Evolutionary conservation across 2,113 vertebrate genomes (phyloP).

Genomic region (Gavia stellata): DNA sequence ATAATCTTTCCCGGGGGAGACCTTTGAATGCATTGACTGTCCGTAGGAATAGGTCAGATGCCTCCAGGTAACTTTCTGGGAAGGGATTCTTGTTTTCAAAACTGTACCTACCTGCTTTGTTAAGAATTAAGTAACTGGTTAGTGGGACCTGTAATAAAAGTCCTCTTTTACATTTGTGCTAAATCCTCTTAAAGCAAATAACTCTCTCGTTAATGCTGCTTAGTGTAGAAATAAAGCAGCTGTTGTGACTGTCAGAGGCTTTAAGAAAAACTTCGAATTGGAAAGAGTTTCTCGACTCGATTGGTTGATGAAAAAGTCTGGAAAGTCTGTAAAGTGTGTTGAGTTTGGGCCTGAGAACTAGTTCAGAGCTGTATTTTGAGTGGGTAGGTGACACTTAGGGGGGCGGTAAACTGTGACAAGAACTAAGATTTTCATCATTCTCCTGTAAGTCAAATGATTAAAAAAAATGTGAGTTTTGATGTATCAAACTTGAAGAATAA

Average conservation of each 20-base stretch:
- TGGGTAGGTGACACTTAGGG: not conserved
- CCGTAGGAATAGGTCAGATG: not conserved
- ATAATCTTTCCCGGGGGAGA: not conserved
- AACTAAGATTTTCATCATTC: not conserved
- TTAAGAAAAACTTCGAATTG: not conserved
- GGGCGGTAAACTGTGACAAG: not conserved
- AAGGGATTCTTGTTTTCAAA: not conserved
- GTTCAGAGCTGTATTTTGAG: not conserved
- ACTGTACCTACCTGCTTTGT: not conserved
- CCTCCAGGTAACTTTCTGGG: not conserved
- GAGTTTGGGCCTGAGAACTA: not conserved
- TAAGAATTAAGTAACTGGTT: not conserved
- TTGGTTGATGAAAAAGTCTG: not conserved
- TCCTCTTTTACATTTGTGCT: not conserved
- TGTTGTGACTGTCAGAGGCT: not conserved
- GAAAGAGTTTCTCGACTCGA: not conserved
- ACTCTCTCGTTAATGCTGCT: not conserved
- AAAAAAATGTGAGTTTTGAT: not conserved
- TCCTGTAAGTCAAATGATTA: not conserved
- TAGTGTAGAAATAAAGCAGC: not conserved
- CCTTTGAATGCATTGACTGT: not conserved
- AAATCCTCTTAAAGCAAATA: not conserved
- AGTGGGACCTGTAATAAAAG: not conserved
- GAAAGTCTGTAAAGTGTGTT: not conserved
- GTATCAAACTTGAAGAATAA: not conserved